Evolutionary conservation across 1,140 invertebrate species (phyloP).

Genomic region (Drosophila ananassae): DNA sequence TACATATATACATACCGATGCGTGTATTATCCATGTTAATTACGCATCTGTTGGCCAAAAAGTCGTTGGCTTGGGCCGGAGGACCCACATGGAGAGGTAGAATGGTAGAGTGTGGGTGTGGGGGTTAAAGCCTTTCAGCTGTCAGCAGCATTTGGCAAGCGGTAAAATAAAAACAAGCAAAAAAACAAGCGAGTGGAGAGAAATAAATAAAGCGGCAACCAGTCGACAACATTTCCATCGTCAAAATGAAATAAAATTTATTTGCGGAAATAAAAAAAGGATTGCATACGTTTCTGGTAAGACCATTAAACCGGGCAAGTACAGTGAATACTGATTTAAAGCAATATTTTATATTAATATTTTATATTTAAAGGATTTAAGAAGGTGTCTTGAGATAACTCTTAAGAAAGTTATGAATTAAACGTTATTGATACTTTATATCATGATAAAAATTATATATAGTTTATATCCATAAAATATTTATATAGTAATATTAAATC

Average conservation of each 20-base stretch:
- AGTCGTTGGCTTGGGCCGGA: slow-evolving; percentile 6
- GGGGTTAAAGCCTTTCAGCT: slow-evolving; percentile 42
- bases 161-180: slow-evolving; percentile 42
- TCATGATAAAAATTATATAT: no score
- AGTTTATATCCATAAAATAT: no score
- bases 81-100: neutral
- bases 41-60: slow-evolving; percentile 51
- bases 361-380: slow-evolving; percentile 5
- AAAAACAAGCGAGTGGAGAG: slow-evolving; percentile 24
- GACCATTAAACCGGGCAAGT: slow-evolving; percentile 38
- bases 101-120: neutral
- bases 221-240: slow-evolving; percentile 48
- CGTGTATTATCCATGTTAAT: slow-evolving; percentile 64
- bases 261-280: slow-evolving; percentile 68
- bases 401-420: neutral
- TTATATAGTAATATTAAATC: no score
- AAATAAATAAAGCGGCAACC: slow-evolving; percentile 39
- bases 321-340: slow-evolving; percentile 61
- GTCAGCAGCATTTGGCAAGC: slow-evolving; percentile 71
- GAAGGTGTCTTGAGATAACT: neutral
- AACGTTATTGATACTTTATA: no score
- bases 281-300: slow-evolving; percentile 50
- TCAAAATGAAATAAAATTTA: slow-evolving; percentile 76
- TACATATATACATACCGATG: neutral
- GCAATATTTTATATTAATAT: slow-evolving; percentile 5